Percentiles rank a stretch among this genome's conserved stretches.
These are phyloP conservation scores for Plectrocnemia conspersa DNA, from an alignment of 1,140 invertebrate species.

Conservation along the genomic window DNA sequence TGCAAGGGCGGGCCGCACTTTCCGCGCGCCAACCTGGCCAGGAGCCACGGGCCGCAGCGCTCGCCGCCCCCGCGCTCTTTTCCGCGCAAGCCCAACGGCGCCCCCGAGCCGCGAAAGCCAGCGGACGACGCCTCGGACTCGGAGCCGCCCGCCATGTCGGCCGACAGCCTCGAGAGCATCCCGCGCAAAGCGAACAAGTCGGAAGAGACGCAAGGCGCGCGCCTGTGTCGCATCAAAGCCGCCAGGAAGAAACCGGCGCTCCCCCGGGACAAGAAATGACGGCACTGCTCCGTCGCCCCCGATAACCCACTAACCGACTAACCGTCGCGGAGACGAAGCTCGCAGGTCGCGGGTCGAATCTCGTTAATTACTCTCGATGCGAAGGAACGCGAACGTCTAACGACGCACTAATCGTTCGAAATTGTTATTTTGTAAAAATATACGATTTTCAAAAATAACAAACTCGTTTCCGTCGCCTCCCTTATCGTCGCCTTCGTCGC, in stretches of 20 bases:
- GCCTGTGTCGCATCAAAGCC: slow-evolving; percentile 50
- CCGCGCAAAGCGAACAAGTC: slow-evolving; percentile 48
- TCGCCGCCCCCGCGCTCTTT: slow-evolving; percentile 13
- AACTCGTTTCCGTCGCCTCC: background rate
- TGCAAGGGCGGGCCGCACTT: slow-evolving; percentile 8
- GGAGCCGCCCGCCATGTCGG: slow-evolving; percentile 39
- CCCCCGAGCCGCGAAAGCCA: slow-evolving; percentile 16
- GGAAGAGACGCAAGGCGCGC: slow-evolving; percentile 48
- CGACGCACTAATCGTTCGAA: too few species aligned
- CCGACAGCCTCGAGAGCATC: slow-evolving; percentile 45
- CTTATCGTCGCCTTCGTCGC: background rate
- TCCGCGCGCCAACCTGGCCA: slow-evolving; percentile 26
- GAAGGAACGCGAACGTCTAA: too few species aligned
- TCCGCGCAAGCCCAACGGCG: slow-evolving; percentile 16
- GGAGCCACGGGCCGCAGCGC: slow-evolving; percentile 25
- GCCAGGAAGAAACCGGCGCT: slow-evolving; percentile 40
- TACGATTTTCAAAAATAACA: background rate
- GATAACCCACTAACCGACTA: too few species aligned
- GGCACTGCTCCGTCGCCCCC: background rate
- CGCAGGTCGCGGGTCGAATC: too few species aligned
- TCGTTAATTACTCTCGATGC: too few species aligned
- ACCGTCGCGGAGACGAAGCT: too few species aligned
- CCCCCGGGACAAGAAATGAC: slow-evolving; percentile 21
- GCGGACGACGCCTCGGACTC: background rate
- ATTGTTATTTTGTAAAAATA: too few species aligned